A percentile compares a stretch with the other conserved stretches of the same genome.
These are phyloP conservation scores for Pterocles orientalis DNA, from an alignment of 2,113 vertebrate genomes.

Conservation along the genomic window DNA sequence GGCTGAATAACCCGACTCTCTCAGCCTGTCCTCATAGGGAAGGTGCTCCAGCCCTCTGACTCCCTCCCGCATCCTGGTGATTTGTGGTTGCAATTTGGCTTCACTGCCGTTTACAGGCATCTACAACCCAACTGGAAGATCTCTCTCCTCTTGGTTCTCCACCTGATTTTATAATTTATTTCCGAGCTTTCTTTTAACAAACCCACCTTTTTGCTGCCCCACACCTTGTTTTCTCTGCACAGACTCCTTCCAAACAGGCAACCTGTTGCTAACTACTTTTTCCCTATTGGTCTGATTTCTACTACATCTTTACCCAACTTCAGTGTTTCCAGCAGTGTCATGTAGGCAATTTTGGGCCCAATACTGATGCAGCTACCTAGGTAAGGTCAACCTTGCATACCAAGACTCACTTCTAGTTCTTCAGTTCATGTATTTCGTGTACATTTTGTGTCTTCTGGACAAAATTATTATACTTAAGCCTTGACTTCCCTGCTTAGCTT, in stretches of 20 bases:
- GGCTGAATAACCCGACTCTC: too few species aligned
- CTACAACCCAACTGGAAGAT: background rate
- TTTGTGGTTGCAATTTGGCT: background rate
- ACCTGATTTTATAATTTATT: background rate
- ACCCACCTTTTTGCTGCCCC: background rate
- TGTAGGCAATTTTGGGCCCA: background rate
- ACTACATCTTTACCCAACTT: background rate
- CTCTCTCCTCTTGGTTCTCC: background rate
- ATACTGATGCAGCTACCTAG: background rate
- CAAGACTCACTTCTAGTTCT: background rate
- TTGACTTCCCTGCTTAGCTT: background rate
- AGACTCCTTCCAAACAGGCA: background rate
- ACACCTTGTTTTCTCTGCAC: background rate
- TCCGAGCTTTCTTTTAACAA: background rate
- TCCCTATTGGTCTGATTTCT: background rate
- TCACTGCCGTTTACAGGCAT: background rate
- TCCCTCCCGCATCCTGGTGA: background rate
- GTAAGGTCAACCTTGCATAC: background rate
- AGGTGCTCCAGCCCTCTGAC: too few species aligned
- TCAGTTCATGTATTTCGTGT: background rate
- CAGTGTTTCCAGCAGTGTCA: background rate
- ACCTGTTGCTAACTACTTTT: background rate
- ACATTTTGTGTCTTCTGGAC: background rate
- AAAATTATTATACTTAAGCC: background rate
- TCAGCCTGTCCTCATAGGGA: too few species aligned